These are phyloP conservation scores for Amphiprion percula DNA, from an alignment of 2,113 vertebrate genomes.

Conservation along the genomic window DNA sequence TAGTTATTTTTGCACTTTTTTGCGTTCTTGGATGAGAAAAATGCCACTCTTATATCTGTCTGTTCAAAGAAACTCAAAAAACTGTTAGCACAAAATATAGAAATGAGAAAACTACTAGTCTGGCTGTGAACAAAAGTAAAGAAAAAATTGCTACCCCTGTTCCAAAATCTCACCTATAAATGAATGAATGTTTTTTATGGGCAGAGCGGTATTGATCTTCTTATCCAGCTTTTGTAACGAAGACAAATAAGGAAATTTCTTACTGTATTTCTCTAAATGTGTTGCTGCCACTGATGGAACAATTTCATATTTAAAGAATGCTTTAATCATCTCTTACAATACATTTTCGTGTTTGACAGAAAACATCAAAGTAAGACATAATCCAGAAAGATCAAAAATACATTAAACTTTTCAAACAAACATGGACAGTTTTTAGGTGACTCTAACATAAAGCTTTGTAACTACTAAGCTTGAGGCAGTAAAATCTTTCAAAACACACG, in stretches of 20 bases:
- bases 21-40: neutral
- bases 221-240: neutral
- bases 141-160: no score
- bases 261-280: neutral
- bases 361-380: constrained; percentile 62
- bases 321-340: constrained; percentile 69
- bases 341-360: constrained; percentile 64
- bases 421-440: constrained; percentile 10
- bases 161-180: no score
- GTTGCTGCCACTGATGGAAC: constrained; percentile 1
- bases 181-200: no score
- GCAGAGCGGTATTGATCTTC: no score
- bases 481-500: constrained; percentile 48
- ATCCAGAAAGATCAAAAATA: constrained; percentile 45
- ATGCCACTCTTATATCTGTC: no score
- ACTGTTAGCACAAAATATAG: no score
- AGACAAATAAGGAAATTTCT: neutral
- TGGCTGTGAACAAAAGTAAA: no score
- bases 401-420: constrained; percentile 42
- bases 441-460: constrained; percentile 20
- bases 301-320: constrained; percentile 54
- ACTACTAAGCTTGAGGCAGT: constrained; percentile 41
- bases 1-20: neutral
- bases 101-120: no score
- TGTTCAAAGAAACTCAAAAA: no score